Evolutionary conservation across 2,888 invertebrate genomes (phyloP).

Genomic region (Euspilapteryx auroguttella): DNA sequence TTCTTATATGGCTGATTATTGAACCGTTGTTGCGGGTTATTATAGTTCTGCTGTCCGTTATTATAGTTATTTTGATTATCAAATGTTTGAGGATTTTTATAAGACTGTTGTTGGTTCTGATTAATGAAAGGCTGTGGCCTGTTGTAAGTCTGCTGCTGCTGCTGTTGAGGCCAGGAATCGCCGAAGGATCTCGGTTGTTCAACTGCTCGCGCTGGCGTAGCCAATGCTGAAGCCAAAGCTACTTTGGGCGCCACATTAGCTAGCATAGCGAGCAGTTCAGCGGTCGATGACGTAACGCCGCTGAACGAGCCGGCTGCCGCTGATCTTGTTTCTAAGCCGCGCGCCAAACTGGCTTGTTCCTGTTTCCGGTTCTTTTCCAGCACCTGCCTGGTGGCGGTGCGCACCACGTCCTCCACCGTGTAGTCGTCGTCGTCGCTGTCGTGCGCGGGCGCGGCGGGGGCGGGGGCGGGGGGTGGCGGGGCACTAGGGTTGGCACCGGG

Average conservation of each 20-base stretch:
- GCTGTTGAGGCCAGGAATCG: slow-evolving; percentile 12
- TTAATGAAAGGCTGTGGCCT: not conserved
- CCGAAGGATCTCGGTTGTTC: slow-evolving; percentile 41
- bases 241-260: too few species aligned
- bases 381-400: slow-evolving; percentile 74
- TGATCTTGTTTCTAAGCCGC: too few species aligned
- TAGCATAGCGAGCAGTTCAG: slow-evolving; percentile 33
- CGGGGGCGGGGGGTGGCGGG: slow-evolving; percentile 5
- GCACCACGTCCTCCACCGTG: slow-evolving; percentile 78
- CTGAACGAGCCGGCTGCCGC: too few species aligned
- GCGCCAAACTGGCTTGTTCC: too few species aligned
- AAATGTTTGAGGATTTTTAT: too few species aligned
- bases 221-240: too few species aligned
- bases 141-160: not conserved
- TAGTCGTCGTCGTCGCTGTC: slow-evolving; percentile 79
- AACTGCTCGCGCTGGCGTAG: slow-evolving; percentile 15
- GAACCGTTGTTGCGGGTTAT: too few species aligned
- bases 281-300: slow-evolving; percentile 36
- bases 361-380: slow-evolving; percentile 66
- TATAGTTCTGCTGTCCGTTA: too few species aligned
- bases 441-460: slow-evolving; percentile 20
- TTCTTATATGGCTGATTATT: too few species aligned
- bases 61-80: too few species aligned
- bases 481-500: slow-evolving; percentile 6
- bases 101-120: too few species aligned